Base-by-base conservation (phyloP, 2,888 invertebrate genomes). In the Erebia palarica region DNA sequence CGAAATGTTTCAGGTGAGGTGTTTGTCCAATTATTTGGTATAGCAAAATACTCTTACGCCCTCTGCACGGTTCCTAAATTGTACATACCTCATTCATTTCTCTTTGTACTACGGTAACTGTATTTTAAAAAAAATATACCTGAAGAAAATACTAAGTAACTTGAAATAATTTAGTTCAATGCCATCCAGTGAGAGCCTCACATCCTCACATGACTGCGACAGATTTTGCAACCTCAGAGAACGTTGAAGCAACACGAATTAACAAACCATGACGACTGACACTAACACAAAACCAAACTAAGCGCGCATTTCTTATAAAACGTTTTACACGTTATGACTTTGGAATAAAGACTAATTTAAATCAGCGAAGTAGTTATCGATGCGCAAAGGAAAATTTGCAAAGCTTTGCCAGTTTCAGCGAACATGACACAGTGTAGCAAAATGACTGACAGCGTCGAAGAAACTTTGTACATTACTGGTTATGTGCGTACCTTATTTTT, bases 221-320 rank as follows among this genome's bases (percentile, higher is more conserved):
- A 89, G 85, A 88, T 88, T 85, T 89, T 85, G 90, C 91, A 90
- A 90, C 88, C 84, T 84, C 84, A 79, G 80, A 80, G 76, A 80
- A 78, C 81, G 78, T 82, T 91, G 91, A 85, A 85, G 90, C 86
- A 90, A 90, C 83, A 78, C 77, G 79, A 69, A 74, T 73, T 81
- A 82, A 80, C 86, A 82, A 83, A 87, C 86, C 91, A 83, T 90
- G 86, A 89, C 91, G 86, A 79, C 87, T 85, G 87, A 87, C 89
- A 88, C 88, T 86, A 78, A 82, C 83, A 78, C 79, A 71, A 79
- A 76, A 79, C 81, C 80, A 79, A 81, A 66, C 70, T 77, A 75
- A 11, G 14, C 14, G 68, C 60, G 69, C 70, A 73, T 21, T 65
- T 51, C 57, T 42, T 11, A 47, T 75, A 75, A 68, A 53, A 73